phyloP scores from a whole-genome alignment of 1,140 invertebrate genomes.

The Heliconius eleuchia region DNA sequence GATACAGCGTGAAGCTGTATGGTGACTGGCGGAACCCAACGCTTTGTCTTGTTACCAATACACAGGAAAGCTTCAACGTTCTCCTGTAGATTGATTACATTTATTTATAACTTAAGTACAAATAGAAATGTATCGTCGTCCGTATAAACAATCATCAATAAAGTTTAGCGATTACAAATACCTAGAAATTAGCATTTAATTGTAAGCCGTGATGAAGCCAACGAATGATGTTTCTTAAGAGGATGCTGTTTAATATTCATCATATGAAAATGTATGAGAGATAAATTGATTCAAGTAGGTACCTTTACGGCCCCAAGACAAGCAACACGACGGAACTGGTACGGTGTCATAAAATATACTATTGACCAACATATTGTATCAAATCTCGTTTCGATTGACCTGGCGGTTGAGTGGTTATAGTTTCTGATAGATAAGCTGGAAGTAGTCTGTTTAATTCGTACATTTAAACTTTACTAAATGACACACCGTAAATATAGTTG shows the following conservation, averaged over 20 bases:
- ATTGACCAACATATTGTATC: neutral
- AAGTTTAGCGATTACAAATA: conserved; percentile 1
- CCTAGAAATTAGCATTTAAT: conserved; percentile 4
- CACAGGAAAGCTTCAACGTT: too few relatives aligned
- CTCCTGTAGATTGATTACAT: too few relatives aligned
- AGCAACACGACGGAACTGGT: neutral
- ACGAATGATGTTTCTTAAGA: neutral
- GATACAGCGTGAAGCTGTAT: too few relatives aligned
- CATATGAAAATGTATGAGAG: conserved; percentile 11
- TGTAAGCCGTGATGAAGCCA: neutral
- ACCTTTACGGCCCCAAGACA: neutral
- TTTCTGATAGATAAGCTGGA: neutral
- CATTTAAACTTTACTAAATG: too few relatives aligned
- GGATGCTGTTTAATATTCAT: conserved; percentile 24
- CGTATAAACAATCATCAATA: conserved; percentile 16
- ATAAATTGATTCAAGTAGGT: neutral
- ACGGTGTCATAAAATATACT: neutral
- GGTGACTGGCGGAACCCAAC: too few relatives aligned
- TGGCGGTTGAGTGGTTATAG: neutral
- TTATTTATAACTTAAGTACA: neutral
- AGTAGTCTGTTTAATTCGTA: too few relatives aligned
- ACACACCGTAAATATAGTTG: too few relatives aligned
- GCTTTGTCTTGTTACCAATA: too few relatives aligned
- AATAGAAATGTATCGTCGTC: neutral
- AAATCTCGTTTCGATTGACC: neutral